Evolutionary conservation across 2,113 vertebrate species (phyloP).

Genomic region (Thermophis baileyi): DNA sequence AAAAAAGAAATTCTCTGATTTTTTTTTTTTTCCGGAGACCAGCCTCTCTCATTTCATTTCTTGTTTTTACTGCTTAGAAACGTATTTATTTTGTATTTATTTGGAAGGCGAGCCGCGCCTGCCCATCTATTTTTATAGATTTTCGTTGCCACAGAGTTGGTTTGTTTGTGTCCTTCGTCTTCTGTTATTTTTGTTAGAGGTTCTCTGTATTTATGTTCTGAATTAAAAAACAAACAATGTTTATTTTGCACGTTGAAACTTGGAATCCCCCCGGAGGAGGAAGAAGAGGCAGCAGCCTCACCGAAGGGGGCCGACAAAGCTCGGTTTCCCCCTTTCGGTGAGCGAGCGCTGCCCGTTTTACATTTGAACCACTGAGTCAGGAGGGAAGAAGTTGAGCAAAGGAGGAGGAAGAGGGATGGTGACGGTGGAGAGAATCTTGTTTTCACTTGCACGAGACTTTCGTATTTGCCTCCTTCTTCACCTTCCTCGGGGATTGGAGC

Average conservation of each 20-base stretch:
- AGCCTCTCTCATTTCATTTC: constrained; percentile 71
- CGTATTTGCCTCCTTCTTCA: neutral
- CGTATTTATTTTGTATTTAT: constrained; percentile 84
- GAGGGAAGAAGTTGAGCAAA: constrained; percentile 57
- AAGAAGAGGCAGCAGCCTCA: neutral
- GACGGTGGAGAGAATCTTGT: constrained; percentile 6
- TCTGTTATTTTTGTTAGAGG: constrained; percentile 59
- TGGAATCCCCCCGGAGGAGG: neutral
- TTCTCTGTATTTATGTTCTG: constrained; percentile 61
- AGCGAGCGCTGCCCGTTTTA: constrained; percentile 28
- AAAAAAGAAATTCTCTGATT: constrained; percentile 23
- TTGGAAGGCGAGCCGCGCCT: constrained; percentile 69
- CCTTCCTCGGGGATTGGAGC: constrained; percentile 8
- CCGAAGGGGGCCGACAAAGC: neutral
- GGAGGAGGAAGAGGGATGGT: constrained; percentile 7
- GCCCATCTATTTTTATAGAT: constrained; percentile 79
- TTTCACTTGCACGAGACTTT: constrained; percentile 5
- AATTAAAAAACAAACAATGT: neutral
- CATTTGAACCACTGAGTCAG: neutral
- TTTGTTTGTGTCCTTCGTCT: constrained; percentile 57
- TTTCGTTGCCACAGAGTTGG: constrained; percentile 69
- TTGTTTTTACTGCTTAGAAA: constrained; percentile 64
- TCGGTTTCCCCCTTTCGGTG: constrained; percentile 10
- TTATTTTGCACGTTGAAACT: constrained; percentile 46
- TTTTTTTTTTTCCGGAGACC: constrained; percentile 48